Evolutionary conservation across 1,140 invertebrate genomes (phyloP), one percentile per base, ranked within the genome.

Genomic region (Apis laboriosa): DNA sequence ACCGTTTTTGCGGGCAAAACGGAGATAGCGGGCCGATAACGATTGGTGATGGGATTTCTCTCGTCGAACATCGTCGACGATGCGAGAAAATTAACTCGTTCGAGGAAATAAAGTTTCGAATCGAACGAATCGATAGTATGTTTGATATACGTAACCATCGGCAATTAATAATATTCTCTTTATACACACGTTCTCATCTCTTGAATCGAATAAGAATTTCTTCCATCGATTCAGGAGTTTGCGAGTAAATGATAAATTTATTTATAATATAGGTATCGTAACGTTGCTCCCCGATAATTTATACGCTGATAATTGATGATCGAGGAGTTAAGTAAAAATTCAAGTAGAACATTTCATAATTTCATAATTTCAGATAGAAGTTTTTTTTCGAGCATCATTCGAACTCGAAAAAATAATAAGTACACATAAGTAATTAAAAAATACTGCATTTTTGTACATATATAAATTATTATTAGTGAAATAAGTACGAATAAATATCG

Each of bases 201-300:
- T 43, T 43, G 34, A 43, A 43, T 43, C 34, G 34, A 43, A 15
- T 12, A 56, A 56, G 55, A 56, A 56, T 56, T 56, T 56, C 55
- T 43, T 43, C 34, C 34, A 43, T 43, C 34, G 34, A 43, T 43
- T 5, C 34, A 43, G 34, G 34, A 7, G 0, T 43, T 43, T 5
- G 34, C 34, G 5, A 43, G 0, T 43, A 43, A 43, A 43, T 74
- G 63, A 81, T 76, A 43, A 68, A 81, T 81, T 76, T 76, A 76
- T 81, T 81, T 81, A 76, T 76, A 34, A 34, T 61, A 60, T 76
- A 76, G 73, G 63, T 81, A 76, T 76, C 21, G 73, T n/a, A 13
- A 17, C 28, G n/a, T n/a, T 53, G 19, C 21, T 66, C 79, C n/a
- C 61, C 19, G n/a, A 17, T 64, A 81, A 81, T 81, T 81, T 81